Base-by-base conservation (phyloP, 2,113 vertebrate species). In the Calonectris borealis region DNA sequence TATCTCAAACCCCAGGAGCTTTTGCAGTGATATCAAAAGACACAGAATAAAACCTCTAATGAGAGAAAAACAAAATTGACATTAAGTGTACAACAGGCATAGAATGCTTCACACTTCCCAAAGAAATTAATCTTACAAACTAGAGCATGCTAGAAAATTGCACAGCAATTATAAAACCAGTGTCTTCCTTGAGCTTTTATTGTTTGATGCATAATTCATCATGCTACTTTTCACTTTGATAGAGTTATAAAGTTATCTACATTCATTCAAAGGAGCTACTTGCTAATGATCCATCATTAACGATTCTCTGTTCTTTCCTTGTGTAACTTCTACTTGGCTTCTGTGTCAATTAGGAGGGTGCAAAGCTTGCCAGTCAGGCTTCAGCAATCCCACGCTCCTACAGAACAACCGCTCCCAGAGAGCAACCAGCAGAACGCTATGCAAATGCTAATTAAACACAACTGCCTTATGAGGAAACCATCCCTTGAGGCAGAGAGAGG, bases 401-500 rank as follows among this genome's bases (percentile, higher is more conserved):
- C 94, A 2, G 22, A 94, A 95, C 90, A 96, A 91, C 31, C 31
- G 27, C 89, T 95, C 92, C 97, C 89, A 78, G 95, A 96, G 79
- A 97, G 94, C 89, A 95, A 94, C 86, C 86, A 94, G 91, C 93
- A 96, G 95, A 97, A 96, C 83, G 91, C 95, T 95, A 95, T 97
- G 91, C 96, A 97, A 96, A 95, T 97, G 95, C 93, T 97, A 97
- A 96, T 97, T 96, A 97, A 97, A 97, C 84, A 97, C 95, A 95
- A 95, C 94, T 97, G 94, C 96, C 95, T 94, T 97, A 94, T 95
- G 96, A 95, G 84, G 87, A 96, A 97, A 96, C 95, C 91, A 96
- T 94, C 97, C 89, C 96, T 73, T 80, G 93, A 97, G 95, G 95
- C 95, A 95, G 89, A 96, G 72, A 73, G 86, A 96, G 94, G 94